Conservation (phyloP, 2,888 invertebrate species). For the Silvanus unidentatus region DNA sequence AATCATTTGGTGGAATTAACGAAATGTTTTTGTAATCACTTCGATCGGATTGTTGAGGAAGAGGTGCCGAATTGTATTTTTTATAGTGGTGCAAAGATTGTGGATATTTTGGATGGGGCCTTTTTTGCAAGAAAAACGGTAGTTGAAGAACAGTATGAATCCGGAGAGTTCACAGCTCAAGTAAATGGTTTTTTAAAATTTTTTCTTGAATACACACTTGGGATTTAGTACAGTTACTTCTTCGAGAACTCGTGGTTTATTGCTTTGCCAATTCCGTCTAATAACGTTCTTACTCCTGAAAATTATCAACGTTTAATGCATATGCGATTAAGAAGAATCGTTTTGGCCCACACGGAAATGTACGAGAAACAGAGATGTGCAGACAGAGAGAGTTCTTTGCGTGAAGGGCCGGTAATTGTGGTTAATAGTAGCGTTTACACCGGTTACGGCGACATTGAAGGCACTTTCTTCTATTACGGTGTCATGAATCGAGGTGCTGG, state of each 20-base stretch:
- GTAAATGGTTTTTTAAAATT: conserved; percentile 12
- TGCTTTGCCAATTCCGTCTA: conserved; percentile 29
- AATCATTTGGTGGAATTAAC: conserved; percentile 32
- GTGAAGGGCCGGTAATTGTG: conserved; percentile 4
- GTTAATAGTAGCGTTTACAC: conserved; percentile 35
- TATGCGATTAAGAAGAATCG: conserved; percentile 37
- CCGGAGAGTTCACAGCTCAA: conserved; percentile 22
- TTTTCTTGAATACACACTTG: conserved; percentile 4
- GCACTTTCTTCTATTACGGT: conserved; percentile 39
- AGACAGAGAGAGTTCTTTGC: conserved; percentile 27
- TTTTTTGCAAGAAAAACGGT: conserved; percentile 22
- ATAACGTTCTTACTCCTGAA: conserved; percentile 30
- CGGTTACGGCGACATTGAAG: conserved; percentile 38
- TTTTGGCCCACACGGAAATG: conserved; percentile 39
- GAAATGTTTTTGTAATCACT: conserved; percentile 36
- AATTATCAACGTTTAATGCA: conserved; percentile 39
- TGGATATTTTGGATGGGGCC: conserved; percentile 32
- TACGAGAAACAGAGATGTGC: conserved; percentile 36
- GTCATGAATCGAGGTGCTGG: conserved; percentile 39
- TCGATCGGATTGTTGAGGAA: conserved; percentile 35
- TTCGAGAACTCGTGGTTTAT: conserved; percentile 39
- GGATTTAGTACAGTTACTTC: conserved; percentile 29
- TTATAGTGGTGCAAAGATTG: conserved; percentile 31
- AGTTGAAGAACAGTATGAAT: conserved; percentile 18
- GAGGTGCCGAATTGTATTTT: conserved; percentile 18